Base-by-base conservation (phyloP, 2,797 vertebrate genomes). In the Perdix hodgsoniae region DNA sequence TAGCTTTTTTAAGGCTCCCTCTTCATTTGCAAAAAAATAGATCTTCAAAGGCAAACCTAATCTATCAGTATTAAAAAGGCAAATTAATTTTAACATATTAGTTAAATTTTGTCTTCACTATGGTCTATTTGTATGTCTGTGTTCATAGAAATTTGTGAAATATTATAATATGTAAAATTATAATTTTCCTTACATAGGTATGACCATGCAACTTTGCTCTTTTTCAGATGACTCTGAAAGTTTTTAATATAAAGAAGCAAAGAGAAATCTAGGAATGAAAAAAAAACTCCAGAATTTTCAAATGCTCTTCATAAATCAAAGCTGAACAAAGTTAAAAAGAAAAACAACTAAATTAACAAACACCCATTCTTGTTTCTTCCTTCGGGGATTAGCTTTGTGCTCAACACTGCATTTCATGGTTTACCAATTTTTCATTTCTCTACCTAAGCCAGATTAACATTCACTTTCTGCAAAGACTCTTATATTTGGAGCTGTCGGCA, bases 361-460 rank as follows among this genome's bases (percentile, higher is more conserved):
- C 19, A 19, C 11, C 56, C 66, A 47, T 91, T 76, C 6, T 83
- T 70, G 44, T 91, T 92, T 77, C 50, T 85, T 91, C 57, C n/a
- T 95, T 86, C 90, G 82, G 89, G 71, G 82, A 83, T 95, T 92
- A 93, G 63, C 82, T 90, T 88, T 96, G 50, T 93, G 66, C 23
- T 80, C 73, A 94, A 0, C 1, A 8, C 31, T 88, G 24, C 78
- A 50, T 96, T 95, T 95, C 77, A 78, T 70, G 88, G 70, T 4
- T 95, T 90, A 86, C 69, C 33, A 72, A 35, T 73, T 94, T 93
- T 91, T 95, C 71, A 91, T 93, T 93, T 93, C 72, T 75, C 16
- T 80, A 72, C 63, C 64, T 83, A 83, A 95, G 29, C 21, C 73
- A 92, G 79, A 94, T 93, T 93, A 91, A 54, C 73, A 77, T 88